Evolutionary conservation across 2,797 vertebrate genomes (phyloP), one percentile per base, ranked within the genome.

Genomic region (Syngnathus acus): DNA sequence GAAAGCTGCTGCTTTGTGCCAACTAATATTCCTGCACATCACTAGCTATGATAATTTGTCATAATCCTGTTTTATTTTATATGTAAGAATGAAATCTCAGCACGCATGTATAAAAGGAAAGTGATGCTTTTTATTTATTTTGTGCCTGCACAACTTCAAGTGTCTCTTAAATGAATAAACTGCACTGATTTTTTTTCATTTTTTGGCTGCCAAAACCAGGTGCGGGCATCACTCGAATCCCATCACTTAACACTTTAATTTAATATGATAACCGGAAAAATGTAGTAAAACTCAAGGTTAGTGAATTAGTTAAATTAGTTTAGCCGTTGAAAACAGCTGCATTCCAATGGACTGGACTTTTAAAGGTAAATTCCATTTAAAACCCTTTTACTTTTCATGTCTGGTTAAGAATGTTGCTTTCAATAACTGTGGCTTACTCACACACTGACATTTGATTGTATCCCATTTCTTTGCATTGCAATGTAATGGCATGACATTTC

Each of bases 401-500:
- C 60, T 42, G 32, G 40, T 57, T 75, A 80, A 68, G 71, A 23
- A 53, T 53, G n/a, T 53, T 23, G n/a, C 71, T 68, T 78, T 62
- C 67, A 51, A 63, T 32, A 32, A 45, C 54, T 43, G 64, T 47
- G 60, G 51, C 75, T 65, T 65, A 78, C 48, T 32, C 5, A 9
- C 75, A 71, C 68, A 68, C 71, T 84, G 90, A 90, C 88, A 67
- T 87, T 75, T 88, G 89, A 90, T 91, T 91, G 90, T 87, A 84
- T 66, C 77, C 71, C 68, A 67, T 81, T 73, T 70, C 63, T 78
- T 67, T 80, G 70, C 77, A 37, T 68, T 67, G 64, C 68, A 72
- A 68, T 76, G 72, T 75, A 76, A 37, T 19, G 59, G 83, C 84
- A 85, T 82, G 84, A 78, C 79, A 65, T 77, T 66, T 70, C 60